Percentiles rank a stretch among this genome's conserved stretches.
These are phyloP conservation scores for Tor tambroides DNA, from an alignment of 2,113 vertebrate species.

Conservation along the genomic window DNA sequence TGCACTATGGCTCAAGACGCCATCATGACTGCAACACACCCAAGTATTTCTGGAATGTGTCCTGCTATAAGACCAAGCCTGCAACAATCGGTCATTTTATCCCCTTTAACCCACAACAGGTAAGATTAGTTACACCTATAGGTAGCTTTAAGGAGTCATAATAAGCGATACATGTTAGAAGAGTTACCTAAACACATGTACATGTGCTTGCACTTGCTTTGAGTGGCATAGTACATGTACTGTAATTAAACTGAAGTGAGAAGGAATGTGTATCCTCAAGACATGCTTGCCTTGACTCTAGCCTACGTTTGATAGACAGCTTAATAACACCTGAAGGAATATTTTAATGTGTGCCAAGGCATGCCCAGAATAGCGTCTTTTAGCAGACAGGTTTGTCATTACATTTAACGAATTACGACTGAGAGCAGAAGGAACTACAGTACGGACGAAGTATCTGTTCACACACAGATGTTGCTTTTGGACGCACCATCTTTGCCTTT, in stretches of 20 bases:
- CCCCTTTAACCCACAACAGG: neutral
- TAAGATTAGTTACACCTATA: neutral
- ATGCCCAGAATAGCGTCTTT: neutral
- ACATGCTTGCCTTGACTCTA: conserved; percentile 11
- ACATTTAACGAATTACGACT: neutral
- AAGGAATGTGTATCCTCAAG: conserved; percentile 15
- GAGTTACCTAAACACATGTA: neutral
- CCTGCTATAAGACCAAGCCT: neutral
- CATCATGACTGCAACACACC: conserved; percentile 51
- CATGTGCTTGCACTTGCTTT: neutral
- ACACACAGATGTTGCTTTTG: neutral
- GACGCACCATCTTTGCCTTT: neutral
- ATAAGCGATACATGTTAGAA: neutral
- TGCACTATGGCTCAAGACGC: conserved; percentile 8
- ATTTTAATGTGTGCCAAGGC: conserved; percentile 16
- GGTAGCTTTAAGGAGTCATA: neutral
- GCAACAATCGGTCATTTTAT: neutral
- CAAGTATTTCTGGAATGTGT: conserved; percentile 54
- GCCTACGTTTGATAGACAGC: conserved; percentile 6
- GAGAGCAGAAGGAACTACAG: neutral
- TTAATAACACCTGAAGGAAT: conserved; percentile 5
- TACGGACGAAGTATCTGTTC: neutral
- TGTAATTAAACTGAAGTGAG: neutral
- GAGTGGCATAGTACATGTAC: neutral
- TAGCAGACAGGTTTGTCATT: neutral